Base-by-base conservation (phyloP, 2,113 vertebrate genomes). In the Cyanocitta stelleri region DNA sequence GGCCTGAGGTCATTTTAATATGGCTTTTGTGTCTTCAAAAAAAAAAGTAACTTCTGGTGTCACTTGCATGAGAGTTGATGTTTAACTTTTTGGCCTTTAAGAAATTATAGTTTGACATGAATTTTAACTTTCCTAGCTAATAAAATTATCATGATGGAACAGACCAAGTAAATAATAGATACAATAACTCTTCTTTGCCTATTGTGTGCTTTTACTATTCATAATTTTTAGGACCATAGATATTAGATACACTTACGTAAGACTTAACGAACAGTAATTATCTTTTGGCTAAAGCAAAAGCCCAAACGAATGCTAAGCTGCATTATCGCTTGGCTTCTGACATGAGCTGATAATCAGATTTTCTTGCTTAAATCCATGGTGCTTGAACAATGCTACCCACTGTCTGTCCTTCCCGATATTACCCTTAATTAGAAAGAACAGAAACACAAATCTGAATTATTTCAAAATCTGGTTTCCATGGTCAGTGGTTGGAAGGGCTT, bases 261-360 rank as follows among this genome's bases (percentile, higher is more conserved):
- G 98, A 97, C 97, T 98, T 97, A 98, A 98, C 98, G 98, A 98
- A 97, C 98, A 97, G 98, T 98, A 98, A 99, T 99, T 99, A 99
- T 99, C 98, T 98, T 98, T 98, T 98, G 98, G 98, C 98, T 97
- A 98, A 98, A 98, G 98, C 98, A 98, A 99, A 99, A 99, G 98
- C 98, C 98, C 97, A 98, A 98, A 98, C 98, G 98, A 99, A 99
- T 98, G 98, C 98, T 99, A 99, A 99, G 98, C 99, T 99, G 98
- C 98, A 99, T 99, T 99, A 99, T 98, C 98, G 97, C 98, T 98
- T 98, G 99, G 98, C 98, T 99, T 99, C 99, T 99, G 99, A 99
- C 99, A 99, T 99, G 98, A 99, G 99, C 99, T 98, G 98, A 98
- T 99, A 99, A 99, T 99, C 99, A 99, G 99, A 99, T 99, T 99